A percentile compares a stretch with the other conserved stretches of the same genome.
These are phyloP conservation scores for Nymphicus hollandicus DNA, from an alignment of 2,113 vertebrate genomes.

Conservation along the genomic window DNA sequence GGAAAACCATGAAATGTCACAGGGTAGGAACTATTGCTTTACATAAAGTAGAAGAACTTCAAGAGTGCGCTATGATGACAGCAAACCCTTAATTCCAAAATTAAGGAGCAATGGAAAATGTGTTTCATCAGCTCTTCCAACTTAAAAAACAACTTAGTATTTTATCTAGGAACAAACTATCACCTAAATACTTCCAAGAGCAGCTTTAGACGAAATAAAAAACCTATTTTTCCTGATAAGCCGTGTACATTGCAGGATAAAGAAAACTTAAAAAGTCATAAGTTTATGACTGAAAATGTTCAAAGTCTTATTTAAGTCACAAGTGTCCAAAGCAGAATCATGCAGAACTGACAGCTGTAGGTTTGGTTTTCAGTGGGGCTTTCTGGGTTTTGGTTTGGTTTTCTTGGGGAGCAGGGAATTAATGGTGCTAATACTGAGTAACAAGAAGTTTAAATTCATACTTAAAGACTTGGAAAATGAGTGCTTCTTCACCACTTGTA, in stretches of 20 bases:
- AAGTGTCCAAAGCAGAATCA: not conserved
- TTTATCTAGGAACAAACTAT: not conserved
- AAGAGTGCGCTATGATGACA: not conserved
- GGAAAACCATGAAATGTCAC: not conserved
- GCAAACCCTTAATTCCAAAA: not conserved
- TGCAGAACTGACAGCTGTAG: not conserved
- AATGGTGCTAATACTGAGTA: not conserved
- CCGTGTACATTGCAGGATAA: not conserved
- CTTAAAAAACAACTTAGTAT: not conserved
- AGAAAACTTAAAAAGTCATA: not conserved
- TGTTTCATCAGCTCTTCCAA: not conserved
- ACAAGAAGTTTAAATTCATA: conserved; percentile 57
- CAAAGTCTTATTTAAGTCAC: not conserved
- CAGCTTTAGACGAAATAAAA: not conserved
- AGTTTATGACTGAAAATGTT: not conserved
- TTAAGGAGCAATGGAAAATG: not conserved
- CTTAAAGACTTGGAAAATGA: conserved; percentile 91
- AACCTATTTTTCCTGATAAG: not conserved
- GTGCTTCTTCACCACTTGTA: conserved; percentile 90
- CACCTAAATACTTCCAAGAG: not conserved
- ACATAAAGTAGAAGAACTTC: not conserved
- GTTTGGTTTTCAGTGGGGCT: not conserved
- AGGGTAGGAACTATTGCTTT: not conserved
- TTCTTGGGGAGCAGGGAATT: not conserved
- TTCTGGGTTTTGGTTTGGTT: not conserved